Conservation (phyloP, 2,113 vertebrate genomes). For the Zapus hudsonius region DNA sequence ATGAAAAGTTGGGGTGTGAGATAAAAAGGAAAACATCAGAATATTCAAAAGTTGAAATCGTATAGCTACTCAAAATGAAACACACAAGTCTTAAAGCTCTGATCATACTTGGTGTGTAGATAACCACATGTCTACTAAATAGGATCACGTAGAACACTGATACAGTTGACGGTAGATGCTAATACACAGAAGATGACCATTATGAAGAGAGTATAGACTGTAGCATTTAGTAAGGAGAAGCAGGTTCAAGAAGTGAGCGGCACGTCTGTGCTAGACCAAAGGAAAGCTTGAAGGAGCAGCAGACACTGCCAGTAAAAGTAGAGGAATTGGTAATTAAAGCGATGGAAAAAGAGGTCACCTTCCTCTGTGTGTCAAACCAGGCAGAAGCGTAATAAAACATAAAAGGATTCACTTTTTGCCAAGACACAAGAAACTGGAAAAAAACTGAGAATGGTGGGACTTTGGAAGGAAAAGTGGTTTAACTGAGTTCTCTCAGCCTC, state of each 20-base stretch:
- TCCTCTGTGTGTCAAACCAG: conserved; percentile 41
- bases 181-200: background rate
- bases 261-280: conserved; percentile 12
- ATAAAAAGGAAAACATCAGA: background rate
- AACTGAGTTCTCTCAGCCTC: background rate
- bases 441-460: background rate
- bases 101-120: background rate
- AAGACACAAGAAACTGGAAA: background rate
- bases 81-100: background rate
- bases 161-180: background rate
- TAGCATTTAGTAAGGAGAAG: background rate
- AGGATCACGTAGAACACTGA: background rate
- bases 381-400: conserved; percentile 12
- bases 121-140: background rate
- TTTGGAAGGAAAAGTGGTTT: conserved; percentile 19
- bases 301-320: background rate
- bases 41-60: background rate
- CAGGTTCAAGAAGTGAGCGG: background rate
- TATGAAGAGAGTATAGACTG: background rate
- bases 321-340: conserved; percentile 41
- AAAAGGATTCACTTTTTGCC: background rate
- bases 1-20: background rate
- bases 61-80: background rate
- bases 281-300: background rate
- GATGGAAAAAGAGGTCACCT: conserved; percentile 35